Evolutionary conservation across 2,797 vertebrate genomes (phyloP).

Genomic region (Helarctos malayanus): DNA sequence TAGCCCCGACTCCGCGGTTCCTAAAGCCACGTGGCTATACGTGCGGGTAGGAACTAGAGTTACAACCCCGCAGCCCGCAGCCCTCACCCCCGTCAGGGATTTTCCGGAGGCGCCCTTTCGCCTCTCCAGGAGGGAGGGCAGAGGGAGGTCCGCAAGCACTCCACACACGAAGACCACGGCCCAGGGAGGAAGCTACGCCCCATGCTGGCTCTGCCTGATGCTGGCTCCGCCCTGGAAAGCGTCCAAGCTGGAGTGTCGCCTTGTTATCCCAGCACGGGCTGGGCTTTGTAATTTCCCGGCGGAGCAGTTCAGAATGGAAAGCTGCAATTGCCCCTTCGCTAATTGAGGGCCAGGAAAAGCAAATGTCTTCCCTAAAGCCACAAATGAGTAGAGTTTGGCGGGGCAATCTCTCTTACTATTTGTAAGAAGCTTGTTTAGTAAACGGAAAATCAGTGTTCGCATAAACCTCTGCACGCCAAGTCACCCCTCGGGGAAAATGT

Average conservation of each 20-base stretch:
- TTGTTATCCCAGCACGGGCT: background rate
- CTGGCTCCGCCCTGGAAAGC: background rate
- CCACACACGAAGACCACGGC: accelerated
- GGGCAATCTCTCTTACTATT: background rate
- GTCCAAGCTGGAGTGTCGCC: background rate
- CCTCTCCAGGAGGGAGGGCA: background rate
- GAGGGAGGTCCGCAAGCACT: background rate
- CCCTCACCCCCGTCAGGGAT: background rate
- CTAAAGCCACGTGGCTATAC: background rate
- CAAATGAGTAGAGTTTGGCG: background rate
- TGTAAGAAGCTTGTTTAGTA: background rate
- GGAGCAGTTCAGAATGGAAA: background rate
- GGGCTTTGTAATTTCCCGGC: background rate
- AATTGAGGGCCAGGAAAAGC: conserved; percentile 28
- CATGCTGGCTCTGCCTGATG: too few species aligned
- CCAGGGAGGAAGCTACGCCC: background rate
- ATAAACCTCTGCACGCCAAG: background rate
- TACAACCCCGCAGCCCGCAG: accelerated
- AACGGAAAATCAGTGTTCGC: background rate
- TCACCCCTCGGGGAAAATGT: background rate
- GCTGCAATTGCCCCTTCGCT: conserved; percentile 14
- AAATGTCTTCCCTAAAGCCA: background rate
- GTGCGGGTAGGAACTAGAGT: accelerated
- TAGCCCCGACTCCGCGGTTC: background rate
- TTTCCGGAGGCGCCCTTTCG: background rate